Evolutionary conservation across 2,113 vertebrate genomes (phyloP).

Genomic region (Ciconia maguari): DNA sequence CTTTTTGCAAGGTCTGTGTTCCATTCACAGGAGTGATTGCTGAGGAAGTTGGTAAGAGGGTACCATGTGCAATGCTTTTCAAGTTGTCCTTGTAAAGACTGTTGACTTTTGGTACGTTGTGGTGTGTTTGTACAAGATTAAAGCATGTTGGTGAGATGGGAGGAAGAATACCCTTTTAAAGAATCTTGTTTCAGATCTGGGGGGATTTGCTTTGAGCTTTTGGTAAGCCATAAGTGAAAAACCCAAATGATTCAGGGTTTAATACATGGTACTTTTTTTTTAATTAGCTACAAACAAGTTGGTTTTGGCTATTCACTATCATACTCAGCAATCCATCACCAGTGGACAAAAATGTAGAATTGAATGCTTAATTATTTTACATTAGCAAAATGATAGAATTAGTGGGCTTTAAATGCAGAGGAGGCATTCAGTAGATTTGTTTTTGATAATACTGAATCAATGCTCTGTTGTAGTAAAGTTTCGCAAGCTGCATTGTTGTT

Average conservation of each 20-base stretch:
- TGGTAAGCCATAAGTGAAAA: not conserved
- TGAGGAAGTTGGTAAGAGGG: not conserved
- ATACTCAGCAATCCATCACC: not conserved
- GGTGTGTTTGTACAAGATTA: not conserved
- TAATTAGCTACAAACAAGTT: not conserved
- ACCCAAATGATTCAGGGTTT: not conserved
- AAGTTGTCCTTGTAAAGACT: not conserved
- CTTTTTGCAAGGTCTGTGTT: not conserved
- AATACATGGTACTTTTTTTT: not conserved
- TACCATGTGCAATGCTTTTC: not conserved
- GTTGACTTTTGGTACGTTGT: not conserved
- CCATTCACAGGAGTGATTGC: not conserved
- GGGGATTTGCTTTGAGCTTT: not conserved
- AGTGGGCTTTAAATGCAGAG: not conserved
- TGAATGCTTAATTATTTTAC: not conserved
- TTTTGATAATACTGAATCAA: not conserved
- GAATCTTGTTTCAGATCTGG: not conserved
- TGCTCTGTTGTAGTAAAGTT: not conserved
- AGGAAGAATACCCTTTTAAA: not conserved
- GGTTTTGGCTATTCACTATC: not conserved
- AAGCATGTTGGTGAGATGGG: not conserved
- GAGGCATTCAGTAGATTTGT: not conserved
- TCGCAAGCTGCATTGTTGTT: not conserved
- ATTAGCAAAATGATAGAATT: not conserved
- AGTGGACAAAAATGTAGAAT: not conserved